A percentile compares a stretch with the other conserved stretches of the same genome.
phyloP scores from a whole-genome alignment of 2,888 invertebrate species.

The Loripinus fragilis region DNA sequence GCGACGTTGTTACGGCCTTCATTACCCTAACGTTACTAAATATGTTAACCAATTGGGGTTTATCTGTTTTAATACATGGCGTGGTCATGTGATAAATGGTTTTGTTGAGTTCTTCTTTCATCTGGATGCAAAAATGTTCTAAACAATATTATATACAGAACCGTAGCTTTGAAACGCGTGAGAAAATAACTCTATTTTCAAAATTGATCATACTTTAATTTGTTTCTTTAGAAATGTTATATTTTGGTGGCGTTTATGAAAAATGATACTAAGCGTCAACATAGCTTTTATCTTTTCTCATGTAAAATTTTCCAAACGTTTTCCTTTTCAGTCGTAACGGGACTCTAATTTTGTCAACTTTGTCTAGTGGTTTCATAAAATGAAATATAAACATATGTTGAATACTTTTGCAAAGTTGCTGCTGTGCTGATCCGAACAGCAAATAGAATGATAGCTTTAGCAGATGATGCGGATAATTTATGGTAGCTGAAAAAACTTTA shows the following conservation, averaged over 20 bases:
- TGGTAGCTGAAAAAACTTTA: too few relatives aligned
- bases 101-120: too few relatives aligned
- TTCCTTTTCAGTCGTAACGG: neutral
- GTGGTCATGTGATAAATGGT: too few relatives aligned
- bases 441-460: too few relatives aligned
- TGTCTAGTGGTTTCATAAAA: conserved; percentile 15
- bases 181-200: neutral
- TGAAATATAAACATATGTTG: conserved; percentile 13
- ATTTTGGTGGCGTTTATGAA: conserved; percentile 10
- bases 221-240: neutral
- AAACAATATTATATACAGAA: too few relatives aligned
- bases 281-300: conserved; percentile 9
- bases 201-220: conserved; percentile 12
- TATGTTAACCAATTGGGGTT: too few relatives aligned
- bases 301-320: neutral
- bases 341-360: conserved; percentile 5
- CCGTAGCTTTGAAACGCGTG: too few relatives aligned
- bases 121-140: too few relatives aligned
- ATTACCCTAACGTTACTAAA: too few relatives aligned
- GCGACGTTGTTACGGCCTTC: too few relatives aligned
- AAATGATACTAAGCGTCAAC: neutral
- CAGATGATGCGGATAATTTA: too few relatives aligned
- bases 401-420: neutral
- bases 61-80: too few relatives aligned
- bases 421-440: neutral